Base-by-base conservation (phyloP, 1,140 invertebrate genomes). In the Drosophila rhopaloa region DNA sequence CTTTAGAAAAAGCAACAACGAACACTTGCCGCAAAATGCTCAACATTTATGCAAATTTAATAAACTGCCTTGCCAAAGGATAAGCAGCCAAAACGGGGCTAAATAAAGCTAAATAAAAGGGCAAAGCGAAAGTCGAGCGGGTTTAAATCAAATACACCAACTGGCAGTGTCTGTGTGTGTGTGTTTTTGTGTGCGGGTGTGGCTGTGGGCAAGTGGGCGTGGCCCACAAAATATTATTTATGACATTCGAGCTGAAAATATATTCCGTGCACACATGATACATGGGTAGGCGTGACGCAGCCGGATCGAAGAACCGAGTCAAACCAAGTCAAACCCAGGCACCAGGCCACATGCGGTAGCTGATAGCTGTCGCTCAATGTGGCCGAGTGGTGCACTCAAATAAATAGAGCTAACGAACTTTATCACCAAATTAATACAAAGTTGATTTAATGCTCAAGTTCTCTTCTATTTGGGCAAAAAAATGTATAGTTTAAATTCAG, bases 21-120 rank as follows among this genome's bases (percentile, higher is more conserved):
- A 58, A 72, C 75, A 78, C 76, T 76, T 76, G 72, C 65, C 58
- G 53, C 65, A 78, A 76, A 77, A 76, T 70, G 76, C 63, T 78
- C 73, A 82, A 79, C 84, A 88, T 84, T 88, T 88, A 88, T 88
- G 84, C 77, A 88, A 88, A 88, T 88, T 88, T 88, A 88, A 88
- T 88, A 88, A 88, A 88, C 81, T 88, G 68, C 55, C 59, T 67
- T 43, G 65, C 43, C 46, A 50, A 62, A 37, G 38, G 44, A 43
- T 37, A 66, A 44, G 43, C 19, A 58, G 54, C 66, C 68, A 58
- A 72, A 66, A 72, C 29, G 53, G 27, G 47, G 59, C 62, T 50
- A 65, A 56, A 68, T 53, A 71, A 73, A 76, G 59, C 62, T 50
- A 65, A 56, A 68, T 53, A 71, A 73, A 76, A 74, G 43, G 47